A percentile compares a stretch with the other conserved stretches of the same genome.
These are phyloP conservation scores for Ceratina calcarata DNA, from an alignment of 1,140 invertebrate genomes.

Conservation along the genomic window DNA sequence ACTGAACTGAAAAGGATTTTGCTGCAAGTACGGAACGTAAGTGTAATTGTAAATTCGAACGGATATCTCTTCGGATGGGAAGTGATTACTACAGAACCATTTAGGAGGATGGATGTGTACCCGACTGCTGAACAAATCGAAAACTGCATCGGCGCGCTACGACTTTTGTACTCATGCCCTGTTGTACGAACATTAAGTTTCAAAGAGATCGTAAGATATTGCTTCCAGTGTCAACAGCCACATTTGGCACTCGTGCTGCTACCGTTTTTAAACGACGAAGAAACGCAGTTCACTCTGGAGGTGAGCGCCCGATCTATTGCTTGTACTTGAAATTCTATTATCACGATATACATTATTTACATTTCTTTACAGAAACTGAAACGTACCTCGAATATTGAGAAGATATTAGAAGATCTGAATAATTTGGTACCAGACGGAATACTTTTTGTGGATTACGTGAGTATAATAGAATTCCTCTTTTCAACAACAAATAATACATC, in stretches of 20 bases:
- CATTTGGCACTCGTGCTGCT: conserved; percentile 69
- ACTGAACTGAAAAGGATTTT: conserved; percentile 68
- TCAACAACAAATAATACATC: background rate
- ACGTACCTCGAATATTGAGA: conserved; percentile 10
- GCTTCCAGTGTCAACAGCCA: conserved; percentile 64
- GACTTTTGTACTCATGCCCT: conserved; percentile 72
- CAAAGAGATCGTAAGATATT: conserved; percentile 57
- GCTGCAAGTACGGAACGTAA: conserved; percentile 62
- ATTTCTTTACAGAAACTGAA: conserved; percentile 15
- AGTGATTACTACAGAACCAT: conserved; percentile 65
- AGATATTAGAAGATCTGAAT: conserved; percentile 50
- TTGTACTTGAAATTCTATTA: background rate
- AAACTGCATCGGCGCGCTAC: conserved; percentile 65
- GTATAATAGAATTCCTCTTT: conserved; percentile 15
- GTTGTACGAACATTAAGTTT: conserved; percentile 68
- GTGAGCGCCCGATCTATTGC: conserved; percentile 52
- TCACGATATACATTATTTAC: background rate
- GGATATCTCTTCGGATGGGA: conserved; percentile 74
- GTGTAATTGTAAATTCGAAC: conserved; percentile 62
- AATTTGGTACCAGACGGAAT: conserved; percentile 58
- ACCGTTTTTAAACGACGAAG: conserved; percentile 66
- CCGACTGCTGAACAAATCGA: conserved; percentile 61
- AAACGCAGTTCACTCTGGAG: conserved; percentile 58
- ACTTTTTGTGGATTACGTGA: conserved; percentile 58
- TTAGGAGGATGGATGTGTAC: conserved; percentile 63